These are phyloP conservation scores for Pedicia rivosa DNA, from an alignment of 2,888 invertebrate species.

Conservation along the genomic window DNA sequence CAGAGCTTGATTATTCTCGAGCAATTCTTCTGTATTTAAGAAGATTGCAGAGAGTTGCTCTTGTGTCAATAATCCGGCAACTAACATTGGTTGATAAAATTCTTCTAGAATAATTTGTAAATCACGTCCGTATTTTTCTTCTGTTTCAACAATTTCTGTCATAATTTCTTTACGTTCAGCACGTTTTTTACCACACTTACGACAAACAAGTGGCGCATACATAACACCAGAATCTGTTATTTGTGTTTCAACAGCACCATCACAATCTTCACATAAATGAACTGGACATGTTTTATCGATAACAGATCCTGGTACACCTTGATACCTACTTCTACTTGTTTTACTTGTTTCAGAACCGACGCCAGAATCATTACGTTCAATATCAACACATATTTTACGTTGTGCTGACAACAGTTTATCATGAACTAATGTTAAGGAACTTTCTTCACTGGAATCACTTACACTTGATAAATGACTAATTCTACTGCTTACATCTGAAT, in stretches of 20 bases:
- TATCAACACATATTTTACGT: slow-evolving; percentile 51
- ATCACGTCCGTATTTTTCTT: slow-evolving; percentile 88
- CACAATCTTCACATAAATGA: slow-evolving; percentile 74
- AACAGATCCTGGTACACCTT: slow-evolving; percentile 35
- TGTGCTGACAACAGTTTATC: slow-evolving; percentile 33
- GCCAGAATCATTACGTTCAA: slow-evolving; percentile 84
- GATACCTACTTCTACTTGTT: slow-evolving; percentile 59
- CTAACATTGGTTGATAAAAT: slow-evolving; percentile 84
- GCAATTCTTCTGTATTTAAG: slow-evolving; percentile 80
- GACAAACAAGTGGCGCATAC: slow-evolving; percentile 66
- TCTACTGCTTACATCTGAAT: slow-evolving; percentile 44
- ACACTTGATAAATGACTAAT: slow-evolving; percentile 62
- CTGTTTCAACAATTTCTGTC: slow-evolving; percentile 89
- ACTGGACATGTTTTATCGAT: slow-evolving; percentile 42
- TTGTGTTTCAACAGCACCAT: slow-evolving; percentile 60
- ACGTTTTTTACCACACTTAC: slow-evolving; percentile 75
- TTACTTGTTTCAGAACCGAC: slow-evolving; percentile 86
- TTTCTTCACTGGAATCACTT: slow-evolving; percentile 78
- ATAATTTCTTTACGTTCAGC: slow-evolving; percentile 88
- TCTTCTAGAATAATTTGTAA: slow-evolving; percentile 84
- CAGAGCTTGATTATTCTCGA: slow-evolving; percentile 73
- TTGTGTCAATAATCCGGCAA: slow-evolving; percentile 76
- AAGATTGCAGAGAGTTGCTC: slow-evolving; percentile 88
- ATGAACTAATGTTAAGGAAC: slow-evolving; percentile 45
- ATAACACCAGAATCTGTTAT: slow-evolving; percentile 53